A percentile compares a stretch with the other conserved stretches of the same genome.
phyloP scores from a whole-genome alignment of 2,113 vertebrate species.

The Peromyscus leucopus region DNA sequence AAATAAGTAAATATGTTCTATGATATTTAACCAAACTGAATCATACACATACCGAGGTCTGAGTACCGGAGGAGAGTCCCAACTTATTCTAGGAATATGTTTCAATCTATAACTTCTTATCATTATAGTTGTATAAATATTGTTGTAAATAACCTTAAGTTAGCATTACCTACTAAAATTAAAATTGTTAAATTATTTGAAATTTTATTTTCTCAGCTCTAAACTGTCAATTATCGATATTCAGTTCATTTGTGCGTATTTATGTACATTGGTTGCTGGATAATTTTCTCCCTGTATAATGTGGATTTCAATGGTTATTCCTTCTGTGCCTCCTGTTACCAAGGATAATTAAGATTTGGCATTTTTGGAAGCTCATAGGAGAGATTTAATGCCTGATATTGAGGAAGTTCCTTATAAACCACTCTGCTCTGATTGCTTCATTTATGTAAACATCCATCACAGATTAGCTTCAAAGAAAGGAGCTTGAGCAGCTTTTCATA shows the following conservation, averaged over 20 bases:
- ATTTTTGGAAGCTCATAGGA: conserved; percentile 34
- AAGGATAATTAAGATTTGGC: conserved; percentile 47
- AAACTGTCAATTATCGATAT: conserved; percentile 21
- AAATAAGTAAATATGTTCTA: neutral
- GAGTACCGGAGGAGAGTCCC: neutral
- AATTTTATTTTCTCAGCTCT: neutral
- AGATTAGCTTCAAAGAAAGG: neutral
- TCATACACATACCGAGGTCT: neutral
- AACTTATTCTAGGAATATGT: neutral
- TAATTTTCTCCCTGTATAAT: neutral
- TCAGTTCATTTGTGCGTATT: conserved; percentile 6
- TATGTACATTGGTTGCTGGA: neutral
- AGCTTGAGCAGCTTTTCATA: neutral
- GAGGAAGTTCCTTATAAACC: conserved; percentile 46
- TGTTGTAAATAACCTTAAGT: neutral
- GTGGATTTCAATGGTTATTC: conserved; percentile 1
- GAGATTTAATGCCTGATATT: conserved; percentile 3
- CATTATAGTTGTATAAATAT: neutral
- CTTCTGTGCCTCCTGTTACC: neutral
- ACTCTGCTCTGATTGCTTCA: conserved; percentile 21
- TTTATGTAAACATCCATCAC: conserved; percentile 49
- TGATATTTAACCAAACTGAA: neutral
- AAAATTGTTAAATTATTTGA: neutral
- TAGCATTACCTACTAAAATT: conserved; percentile 6
- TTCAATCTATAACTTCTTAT: neutral